Base-by-base conservation (phyloP, 2,888 invertebrate species). In the Papilio protenor region DNA sequence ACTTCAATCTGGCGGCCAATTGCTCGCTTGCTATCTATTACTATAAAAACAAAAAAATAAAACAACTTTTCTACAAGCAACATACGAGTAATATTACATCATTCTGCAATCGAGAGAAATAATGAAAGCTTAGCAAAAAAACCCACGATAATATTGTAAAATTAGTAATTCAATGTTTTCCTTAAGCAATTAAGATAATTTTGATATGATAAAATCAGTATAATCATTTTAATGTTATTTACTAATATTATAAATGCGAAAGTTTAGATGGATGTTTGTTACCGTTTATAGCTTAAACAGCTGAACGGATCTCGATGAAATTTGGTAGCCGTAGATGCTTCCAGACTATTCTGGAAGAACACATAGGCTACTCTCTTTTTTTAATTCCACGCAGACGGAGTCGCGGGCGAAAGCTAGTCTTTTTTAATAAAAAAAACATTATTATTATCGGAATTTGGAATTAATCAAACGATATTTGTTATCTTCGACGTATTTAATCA, bases 401-500 rank as follows among this genome's bases (percentile, higher is more conserved):
- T 33, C 33, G 5, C 33, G 5, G 2, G 33, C 4, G 33, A 33
- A 33, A 33, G 33, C 5, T 33, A 33, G 33, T 33, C 3, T 33
- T 33, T 5, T 33, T 33, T 33, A 33, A 33, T 5, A 5, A 33
- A 55, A 55, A 55, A 14, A 14, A 14, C 10, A 18, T 3, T 55
- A n/a, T n/a, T 55, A 55, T n/a, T n/a, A 55, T 8, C 0, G 55
- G 2, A 59, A 59, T 21, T 33, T 40, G 40, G 16, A 18, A n/a
- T n/a, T 66, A n/a, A 18, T 66, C 40, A 27, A 64, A 33, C 64
- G 11, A 66, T 27, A 4, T 14, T 57, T 55, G 27, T 64, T 66
- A 66, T 66, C 40, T 66, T 66, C 18, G 6, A 10, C 40, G 66
- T 66, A 66, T 66, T 40, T 40, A 33, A 64, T 61, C 23, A 33